phyloP scores from a whole-genome alignment of 2,797 vertebrate genomes.

The Nothura maculosa region DNA sequence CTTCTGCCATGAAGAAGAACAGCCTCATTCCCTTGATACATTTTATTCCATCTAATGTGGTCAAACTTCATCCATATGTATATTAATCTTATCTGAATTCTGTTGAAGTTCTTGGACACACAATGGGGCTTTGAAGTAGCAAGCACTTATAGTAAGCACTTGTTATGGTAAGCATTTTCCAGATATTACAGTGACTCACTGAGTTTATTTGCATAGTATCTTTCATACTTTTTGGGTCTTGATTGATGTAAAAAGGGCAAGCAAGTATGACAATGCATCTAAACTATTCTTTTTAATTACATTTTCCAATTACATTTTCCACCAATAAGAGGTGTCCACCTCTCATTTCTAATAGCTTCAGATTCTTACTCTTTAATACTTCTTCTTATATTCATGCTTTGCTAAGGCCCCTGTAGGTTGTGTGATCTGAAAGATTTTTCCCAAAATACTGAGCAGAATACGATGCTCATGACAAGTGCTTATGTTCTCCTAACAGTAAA shows the following conservation, averaged over 20 bases:
- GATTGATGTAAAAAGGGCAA: not conserved
- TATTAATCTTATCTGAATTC: not conserved
- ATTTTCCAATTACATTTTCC: not conserved
- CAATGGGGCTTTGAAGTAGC: not conserved
- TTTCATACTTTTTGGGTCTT: not conserved
- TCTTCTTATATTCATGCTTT: not conserved
- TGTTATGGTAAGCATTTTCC: not conserved
- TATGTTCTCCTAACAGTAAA: not conserved
- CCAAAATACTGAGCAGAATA: not conserved
- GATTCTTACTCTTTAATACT: not conserved
- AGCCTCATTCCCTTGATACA: not conserved
- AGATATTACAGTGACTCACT: not conserved
- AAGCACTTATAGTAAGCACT: not conserved
- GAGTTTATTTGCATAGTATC: not conserved
- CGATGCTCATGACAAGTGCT: not conserved
- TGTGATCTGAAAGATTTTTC: not conserved
- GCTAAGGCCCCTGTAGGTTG: not conserved
- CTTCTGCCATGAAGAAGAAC: not conserved
- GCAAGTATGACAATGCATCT: not conserved
- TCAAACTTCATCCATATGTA: not conserved
- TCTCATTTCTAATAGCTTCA: not conserved
- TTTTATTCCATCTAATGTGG: not conserved
- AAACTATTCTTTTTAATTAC: not conserved
- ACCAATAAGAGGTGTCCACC: no score
- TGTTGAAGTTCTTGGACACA: not conserved